Conservation (phyloP, 2,888 invertebrate genomes). For the Tenthredo mesomela region DNA sequence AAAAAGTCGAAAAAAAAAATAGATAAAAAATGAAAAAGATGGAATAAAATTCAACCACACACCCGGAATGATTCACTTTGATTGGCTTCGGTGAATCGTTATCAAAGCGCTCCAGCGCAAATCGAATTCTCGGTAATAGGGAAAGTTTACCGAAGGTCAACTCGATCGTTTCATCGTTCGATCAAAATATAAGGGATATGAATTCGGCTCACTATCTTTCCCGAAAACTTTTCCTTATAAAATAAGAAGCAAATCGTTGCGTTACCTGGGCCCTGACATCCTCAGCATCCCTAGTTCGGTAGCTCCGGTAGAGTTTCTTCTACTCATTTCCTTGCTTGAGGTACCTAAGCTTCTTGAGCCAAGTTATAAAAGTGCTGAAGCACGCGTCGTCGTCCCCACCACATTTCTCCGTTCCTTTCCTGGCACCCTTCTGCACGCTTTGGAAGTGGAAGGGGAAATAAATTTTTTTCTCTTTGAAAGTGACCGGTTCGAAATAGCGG, state of each 20-base stretch:
- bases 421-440: not conserved
- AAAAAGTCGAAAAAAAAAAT: not conserved
- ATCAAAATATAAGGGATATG: conserved; percentile 9
- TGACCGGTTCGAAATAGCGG: conserved; percentile 45
- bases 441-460: conserved; percentile 1
- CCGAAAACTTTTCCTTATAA: conserved; percentile 1
- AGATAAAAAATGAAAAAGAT: not conserved
- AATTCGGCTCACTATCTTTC: conserved; percentile 5
- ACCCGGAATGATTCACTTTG: conserved; percentile 6
- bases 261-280: conserved; percentile 9
- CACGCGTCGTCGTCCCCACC: conserved; percentile 16
- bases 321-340: conserved; percentile 19
- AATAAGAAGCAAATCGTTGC: conserved; percentile 24
- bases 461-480: conserved; percentile 48
- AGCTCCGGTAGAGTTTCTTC: not conserved
- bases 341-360: conserved; percentile 38
- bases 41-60: conserved; percentile 14
- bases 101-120: conserved; percentile 18
- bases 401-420: not conserved
- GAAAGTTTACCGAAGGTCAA: conserved; percentile 36
- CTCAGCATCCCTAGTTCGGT: not conserved
- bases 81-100: conserved; percentile 33
- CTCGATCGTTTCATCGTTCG: not conserved
- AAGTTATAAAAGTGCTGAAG: conserved; percentile 44
- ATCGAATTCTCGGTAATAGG: conserved; percentile 29